phyloP scores from a whole-genome alignment of 2,113 vertebrate species.

The Rhynchopsitta pachyrhyncha region DNA sequence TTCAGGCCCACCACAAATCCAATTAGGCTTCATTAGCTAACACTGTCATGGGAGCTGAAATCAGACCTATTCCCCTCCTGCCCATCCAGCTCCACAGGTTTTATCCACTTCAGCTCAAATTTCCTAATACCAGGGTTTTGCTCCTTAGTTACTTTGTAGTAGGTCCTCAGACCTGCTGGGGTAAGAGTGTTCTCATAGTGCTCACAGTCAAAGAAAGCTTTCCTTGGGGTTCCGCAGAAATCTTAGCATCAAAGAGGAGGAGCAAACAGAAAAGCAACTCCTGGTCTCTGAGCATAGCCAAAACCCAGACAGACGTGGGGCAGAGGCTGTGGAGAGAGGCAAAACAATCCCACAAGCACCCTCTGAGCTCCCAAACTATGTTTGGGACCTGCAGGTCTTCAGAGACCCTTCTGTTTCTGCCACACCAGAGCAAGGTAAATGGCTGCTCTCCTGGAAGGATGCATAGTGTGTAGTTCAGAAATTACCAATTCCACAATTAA shows the following conservation, averaged over 20 bases:
- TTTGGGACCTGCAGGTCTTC: background rate
- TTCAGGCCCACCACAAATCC: background rate
- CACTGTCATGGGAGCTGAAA: background rate
- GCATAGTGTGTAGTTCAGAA: background rate
- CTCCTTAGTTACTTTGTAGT: background rate
- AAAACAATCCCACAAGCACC: background rate
- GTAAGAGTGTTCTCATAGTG: accelerated
- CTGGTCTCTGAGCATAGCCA: background rate
- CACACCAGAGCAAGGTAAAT: background rate
- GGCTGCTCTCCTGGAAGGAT: background rate
- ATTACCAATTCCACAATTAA: background rate
- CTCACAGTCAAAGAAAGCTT: background rate
- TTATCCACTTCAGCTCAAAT: background rate
- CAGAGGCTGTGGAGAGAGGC: background rate
- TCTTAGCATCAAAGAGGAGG: background rate
- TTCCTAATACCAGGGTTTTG: background rate
- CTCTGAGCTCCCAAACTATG: background rate
- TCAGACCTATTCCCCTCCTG: accelerated
- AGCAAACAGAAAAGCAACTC: background rate
- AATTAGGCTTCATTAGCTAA: background rate
- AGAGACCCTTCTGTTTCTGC: background rate
- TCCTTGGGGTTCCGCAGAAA: background rate
- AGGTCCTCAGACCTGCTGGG: background rate
- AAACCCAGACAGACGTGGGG: background rate
- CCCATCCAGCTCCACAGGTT: background rate